Percentiles rank a stretch among this genome's conserved stretches.
phyloP scores from a whole-genome alignment of 2,113 vertebrate genomes.

The Dasyprocta punctata region DNA sequence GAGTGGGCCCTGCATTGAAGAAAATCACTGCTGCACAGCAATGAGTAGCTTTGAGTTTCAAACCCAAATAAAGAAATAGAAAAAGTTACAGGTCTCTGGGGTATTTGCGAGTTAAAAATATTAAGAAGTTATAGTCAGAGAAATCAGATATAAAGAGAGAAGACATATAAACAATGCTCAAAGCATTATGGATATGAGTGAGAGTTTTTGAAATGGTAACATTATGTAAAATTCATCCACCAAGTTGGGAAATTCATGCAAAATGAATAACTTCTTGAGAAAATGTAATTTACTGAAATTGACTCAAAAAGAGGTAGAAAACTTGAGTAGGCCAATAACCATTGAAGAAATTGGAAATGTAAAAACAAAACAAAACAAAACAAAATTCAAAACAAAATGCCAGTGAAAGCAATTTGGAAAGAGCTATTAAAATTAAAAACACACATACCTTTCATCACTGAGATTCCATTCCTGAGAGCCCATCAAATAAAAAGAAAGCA shows the following conservation, averaged over 20 bases:
- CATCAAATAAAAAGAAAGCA: conserved; percentile 12
- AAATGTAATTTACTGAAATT: conserved; percentile 71
- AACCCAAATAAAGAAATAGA: not conserved
- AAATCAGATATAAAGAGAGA: not conserved
- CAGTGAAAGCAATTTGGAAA: conserved; percentile 48
- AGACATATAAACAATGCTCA: not conserved
- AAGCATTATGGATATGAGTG: not conserved
- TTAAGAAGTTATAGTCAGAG: not conserved
- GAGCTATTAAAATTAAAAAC: conserved; percentile 68
- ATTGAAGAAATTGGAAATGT: conserved; percentile 50
- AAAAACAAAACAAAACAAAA: not conserved
- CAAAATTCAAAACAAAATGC: not conserved
- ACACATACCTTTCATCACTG: conserved; percentile 27
- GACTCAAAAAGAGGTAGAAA: conserved; percentile 72
- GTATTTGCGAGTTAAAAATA: not conserved
- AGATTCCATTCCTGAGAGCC: conserved; percentile 25
- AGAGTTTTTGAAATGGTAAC: conserved; percentile 18
- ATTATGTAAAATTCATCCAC: conserved; percentile 51
- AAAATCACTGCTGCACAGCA: not conserved
- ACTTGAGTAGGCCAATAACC: not conserved
- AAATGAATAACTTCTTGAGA: conserved; percentile 67
- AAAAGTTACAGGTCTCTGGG: not conserved
- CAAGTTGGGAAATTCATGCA: conserved; percentile 52
- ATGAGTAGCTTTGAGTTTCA: not conserved
- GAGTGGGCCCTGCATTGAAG: not conserved